Percentiles rank a stretch among this genome's conserved stretches.
Conservation (phyloP, 2,797 vertebrate species). For the Anguilla pacifica region DNA sequence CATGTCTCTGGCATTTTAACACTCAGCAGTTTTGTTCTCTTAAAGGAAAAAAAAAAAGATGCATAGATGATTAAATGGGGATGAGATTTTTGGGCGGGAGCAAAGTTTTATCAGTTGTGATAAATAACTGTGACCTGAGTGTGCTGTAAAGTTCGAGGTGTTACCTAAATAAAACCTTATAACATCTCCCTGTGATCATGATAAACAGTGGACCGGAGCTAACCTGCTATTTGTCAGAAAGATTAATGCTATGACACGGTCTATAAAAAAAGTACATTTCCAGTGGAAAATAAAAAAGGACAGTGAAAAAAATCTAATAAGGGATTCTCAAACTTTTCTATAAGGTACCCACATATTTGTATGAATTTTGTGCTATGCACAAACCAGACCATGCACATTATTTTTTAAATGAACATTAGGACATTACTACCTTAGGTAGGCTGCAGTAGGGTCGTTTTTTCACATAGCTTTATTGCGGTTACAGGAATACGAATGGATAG, state of each 20-base stretch:
- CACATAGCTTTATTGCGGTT: not conserved
- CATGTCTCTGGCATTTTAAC: slow-evolving; percentile 4
- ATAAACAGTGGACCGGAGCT: slow-evolving; percentile 70
- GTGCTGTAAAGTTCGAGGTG: slow-evolving; percentile 68
- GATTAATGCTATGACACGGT: slow-evolving; percentile 73
- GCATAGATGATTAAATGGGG: slow-evolving; percentile 6
- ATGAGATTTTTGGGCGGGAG: slow-evolving; percentile 12
- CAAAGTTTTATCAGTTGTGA: slow-evolving; percentile 63
- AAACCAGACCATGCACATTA: not conserved
- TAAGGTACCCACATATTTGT: not conserved
- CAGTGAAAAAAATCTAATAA: slow-evolving; percentile 54
- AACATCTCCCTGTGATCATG: slow-evolving; percentile 66
- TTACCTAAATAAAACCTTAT: slow-evolving; percentile 73
- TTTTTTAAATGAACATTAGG: not conserved
- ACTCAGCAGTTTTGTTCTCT: slow-evolving; percentile 19
- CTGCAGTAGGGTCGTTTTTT: not conserved
- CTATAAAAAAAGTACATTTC: slow-evolving; percentile 70
- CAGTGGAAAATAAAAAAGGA: slow-evolving; percentile 73
- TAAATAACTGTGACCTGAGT: slow-evolving; percentile 75
- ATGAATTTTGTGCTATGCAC: not conserved
- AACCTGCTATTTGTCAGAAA: slow-evolving; percentile 79
- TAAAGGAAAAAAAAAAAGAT: slow-evolving; percentile 11
- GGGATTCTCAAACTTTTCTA: slow-evolving; percentile 7
- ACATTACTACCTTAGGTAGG: not conserved
- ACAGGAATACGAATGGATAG: not conserved